Evolutionary conservation across 2,888 invertebrate genomes (phyloP), one percentile per base, ranked within the genome.

Genomic region (Anodontia alba): DNA sequence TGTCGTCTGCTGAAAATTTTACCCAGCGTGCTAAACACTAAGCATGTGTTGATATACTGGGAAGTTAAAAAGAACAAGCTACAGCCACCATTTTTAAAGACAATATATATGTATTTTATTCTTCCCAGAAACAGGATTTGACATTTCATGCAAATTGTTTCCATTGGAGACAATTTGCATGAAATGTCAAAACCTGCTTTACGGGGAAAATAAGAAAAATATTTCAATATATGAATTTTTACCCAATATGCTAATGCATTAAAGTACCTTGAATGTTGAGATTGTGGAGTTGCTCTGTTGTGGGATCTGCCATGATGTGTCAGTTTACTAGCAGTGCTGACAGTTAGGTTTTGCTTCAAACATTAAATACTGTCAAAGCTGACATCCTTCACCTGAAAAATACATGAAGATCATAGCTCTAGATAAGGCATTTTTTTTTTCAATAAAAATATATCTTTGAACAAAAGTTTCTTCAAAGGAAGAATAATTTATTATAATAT

Each of bases 201-300:
- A n/a, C n/a, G n/a, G n/a, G n/a, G 36, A 54, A 23, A 54, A 7
- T 57, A n/a, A 23, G 15, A 7, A 26, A 8, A 26, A 23, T 15
- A 2, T 5, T 29, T 8, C 12, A 10, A 7, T 26, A 29, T 29
- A 10, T 7, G 1, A 7, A n/a, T 26, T 57, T 26, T 12, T 10
- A 57, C 7, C 15, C 23, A 57, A 23, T 8, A 57, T 8, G 15
- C 57, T 26, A 33, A 33, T 3, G 10, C 62, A 5, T 33, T 31
- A 33, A 8, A 62, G 26, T 23, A 84, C 84, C 84, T 80, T 84
- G 84, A 12, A 84, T 74, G 54, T 73, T 84, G 78, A 84, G 78
- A 49, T 80, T 84, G 42, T 81, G 77, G 29, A 84, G 67, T 62
- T 79, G 76, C 49, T 84, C 81, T 36, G 81, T 62, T 17, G 74